These are phyloP conservation scores for Acleris cristana DNA, from an alignment of 2,888 invertebrate species.

Conservation along the genomic window DNA sequence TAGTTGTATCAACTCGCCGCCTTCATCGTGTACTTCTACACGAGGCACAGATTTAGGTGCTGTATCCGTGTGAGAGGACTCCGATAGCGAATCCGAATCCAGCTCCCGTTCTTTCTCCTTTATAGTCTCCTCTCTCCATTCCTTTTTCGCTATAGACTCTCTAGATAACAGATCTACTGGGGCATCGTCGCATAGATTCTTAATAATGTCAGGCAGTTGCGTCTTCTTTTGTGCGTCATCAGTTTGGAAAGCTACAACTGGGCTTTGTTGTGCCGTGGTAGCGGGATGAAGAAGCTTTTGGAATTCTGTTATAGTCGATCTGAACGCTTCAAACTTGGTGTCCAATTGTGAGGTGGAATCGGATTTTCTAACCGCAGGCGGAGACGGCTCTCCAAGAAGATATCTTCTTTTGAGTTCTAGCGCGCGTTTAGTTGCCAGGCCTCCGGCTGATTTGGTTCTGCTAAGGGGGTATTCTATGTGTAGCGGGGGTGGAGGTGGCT, in stretches of 20 bases:
- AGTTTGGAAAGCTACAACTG: constrained; percentile 61
- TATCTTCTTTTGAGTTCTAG: constrained; percentile 94
- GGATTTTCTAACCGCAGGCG: constrained; percentile 90
- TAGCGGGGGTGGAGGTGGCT: constrained; percentile 83
- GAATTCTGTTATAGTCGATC: constrained; percentile 93
- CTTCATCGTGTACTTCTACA: constrained; percentile 88
- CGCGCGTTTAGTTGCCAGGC: constrained; percentile 93
- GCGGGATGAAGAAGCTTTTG: constrained; percentile 93
- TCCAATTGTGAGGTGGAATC: constrained; percentile 93
- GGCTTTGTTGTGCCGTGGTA: constrained; percentile 56
- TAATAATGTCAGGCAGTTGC: constrained; percentile 85
- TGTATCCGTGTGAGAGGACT: constrained; percentile 69
- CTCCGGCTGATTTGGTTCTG: constrained; percentile 93
- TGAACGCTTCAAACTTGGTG: constrained; percentile 92
- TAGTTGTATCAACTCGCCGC: constrained; percentile 86
- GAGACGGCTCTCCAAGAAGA: constrained; percentile 88
- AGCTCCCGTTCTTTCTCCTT: constrained; percentile 70
- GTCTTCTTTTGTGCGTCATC: constrained; percentile 64
- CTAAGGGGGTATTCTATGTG: constrained; percentile 90
- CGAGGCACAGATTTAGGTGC: constrained; percentile 85
- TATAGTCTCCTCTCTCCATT: constrained; percentile 79
- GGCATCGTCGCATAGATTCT: constrained; percentile 68
- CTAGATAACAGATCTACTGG: constrained; percentile 71
- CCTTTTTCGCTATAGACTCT: constrained; percentile 57
- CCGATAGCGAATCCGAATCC: constrained; percentile 84